Conservation (phyloP, 2,888 invertebrate species). For the Myathropa florea region DNA sequence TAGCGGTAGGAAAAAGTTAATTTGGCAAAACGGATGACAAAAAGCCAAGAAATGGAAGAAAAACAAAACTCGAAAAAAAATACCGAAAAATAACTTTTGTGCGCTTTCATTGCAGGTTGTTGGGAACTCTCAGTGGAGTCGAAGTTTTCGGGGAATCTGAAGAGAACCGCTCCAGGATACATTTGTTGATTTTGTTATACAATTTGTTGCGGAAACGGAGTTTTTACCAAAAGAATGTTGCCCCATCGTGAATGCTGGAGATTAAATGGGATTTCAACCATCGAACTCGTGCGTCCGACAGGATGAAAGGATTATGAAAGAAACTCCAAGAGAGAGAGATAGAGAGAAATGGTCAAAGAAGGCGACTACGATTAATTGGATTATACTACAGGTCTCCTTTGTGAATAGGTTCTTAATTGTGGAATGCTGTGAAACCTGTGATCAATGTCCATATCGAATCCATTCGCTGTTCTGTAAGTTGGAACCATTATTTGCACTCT, state of each 20-base stretch:
- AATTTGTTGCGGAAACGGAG: conserved; percentile 7
- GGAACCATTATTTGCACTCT: too few species aligned
- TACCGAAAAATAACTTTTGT: neutral
- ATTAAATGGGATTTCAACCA: conserved; percentile 43
- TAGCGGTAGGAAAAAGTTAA: conserved; percentile 38
- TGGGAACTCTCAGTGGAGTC: conserved; percentile 35
- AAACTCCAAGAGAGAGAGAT: too few species aligned
- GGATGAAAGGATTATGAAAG: too few species aligned
- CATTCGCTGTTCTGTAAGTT: too few species aligned
- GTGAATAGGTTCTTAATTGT: too few species aligned
- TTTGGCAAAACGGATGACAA: conserved; percentile 10
- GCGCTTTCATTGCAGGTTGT: conserved; percentile 45
- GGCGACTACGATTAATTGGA: too few species aligned
- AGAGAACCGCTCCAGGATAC: conserved; percentile 30
- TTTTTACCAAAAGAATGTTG: neutral
- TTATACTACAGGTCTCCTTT: too few species aligned
- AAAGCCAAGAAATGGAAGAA: neutral
- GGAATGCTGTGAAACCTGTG: too few species aligned
- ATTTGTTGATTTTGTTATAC: conserved; percentile 48
- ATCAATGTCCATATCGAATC: too few species aligned
- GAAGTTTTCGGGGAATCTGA: conserved; percentile 5
- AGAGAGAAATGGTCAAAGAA: too few species aligned
- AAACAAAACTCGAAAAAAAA: neutral
- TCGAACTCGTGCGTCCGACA: conserved; percentile 13
- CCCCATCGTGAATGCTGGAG: neutral